Base-by-base conservation (phyloP, 2,113 vertebrate species). In the Sylvia atricapilla region DNA sequence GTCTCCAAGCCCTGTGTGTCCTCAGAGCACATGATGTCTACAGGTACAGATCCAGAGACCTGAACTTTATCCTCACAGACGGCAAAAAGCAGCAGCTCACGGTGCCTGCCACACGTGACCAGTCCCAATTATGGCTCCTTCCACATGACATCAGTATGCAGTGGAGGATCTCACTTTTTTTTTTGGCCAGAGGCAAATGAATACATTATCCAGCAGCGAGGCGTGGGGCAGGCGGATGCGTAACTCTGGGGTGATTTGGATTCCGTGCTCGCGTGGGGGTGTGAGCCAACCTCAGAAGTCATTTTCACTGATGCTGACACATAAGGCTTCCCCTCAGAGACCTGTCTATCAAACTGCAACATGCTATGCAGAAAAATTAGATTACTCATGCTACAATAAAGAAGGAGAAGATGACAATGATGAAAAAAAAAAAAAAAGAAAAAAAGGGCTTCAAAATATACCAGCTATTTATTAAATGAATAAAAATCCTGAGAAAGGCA, bases 131-230 rank as follows among this genome's bases (percentile, higher is more conserved):
- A 97, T 43, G 87, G 93, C 88, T 96, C 27, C 94, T 95, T 72
- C 83, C 79, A 87, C 93, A 87, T 74, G 89, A 89, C 73, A 97
- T 98, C 97, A 97, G 90, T 97, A 98, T 97, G 97, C 97, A 8
- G 70, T 85, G 90, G 95, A 50, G 76, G 93, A 93, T 87, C 91
- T 95, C 96, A 76, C 69, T 68, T 88, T 67, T 96, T 94, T 95
- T 95, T 91, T 87, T 94, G 11, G 98, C 97, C 97, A 94, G 97
- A 98, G 97, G 98, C 97, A 97, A 98, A 89, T 96, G 97, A 97
- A 98, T 98, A 92, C 94, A 98, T 98, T 98, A 98, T 37, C 94
- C 81, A 97, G 95, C 94, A 96, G 96, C 10, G 85, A 96, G 94
- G 93, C 80, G 66, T 43, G 55, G 96, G 93, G 94, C 96, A 95